Evolutionary conservation across 2,113 vertebrate species (phyloP), one percentile per base, ranked within the genome.

Genomic region (Aldabrachelys gigantea): DNA sequence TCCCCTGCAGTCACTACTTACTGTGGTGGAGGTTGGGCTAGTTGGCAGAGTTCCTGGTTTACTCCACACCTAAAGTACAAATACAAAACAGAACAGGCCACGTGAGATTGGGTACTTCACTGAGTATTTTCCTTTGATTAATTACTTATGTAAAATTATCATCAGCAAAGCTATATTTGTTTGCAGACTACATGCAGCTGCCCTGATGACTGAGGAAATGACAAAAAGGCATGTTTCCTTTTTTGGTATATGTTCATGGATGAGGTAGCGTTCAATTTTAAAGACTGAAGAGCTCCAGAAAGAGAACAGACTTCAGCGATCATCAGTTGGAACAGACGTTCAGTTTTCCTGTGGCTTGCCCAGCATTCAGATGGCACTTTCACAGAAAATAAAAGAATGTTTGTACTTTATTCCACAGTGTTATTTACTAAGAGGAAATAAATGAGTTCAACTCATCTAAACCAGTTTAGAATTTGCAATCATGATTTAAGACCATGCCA

Each of bases 11-110:
- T 96, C 0, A 93, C 96, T 97, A 98, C 98, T 98, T 97, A 98
- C 98, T 96, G 97, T 97, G 94, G 98, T 95, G 91, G 98, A 98
- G 85, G 98, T 98, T 92, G 98, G 98, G 93, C 98, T 98, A 94
- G 98, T 98, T 97, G 98, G 98, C 92, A 98, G 97, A 96, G 97
- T 98, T 97, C 97, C 97, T 97, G 98, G 97, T 97, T 98, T 98
- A 97, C 97, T 98, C 98, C 98, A 98, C 96, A 98, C 98, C 98
- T 98, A 96, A 87, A 97, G 95, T 95, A 94, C 88, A 97, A 98
- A 97, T 96, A 94, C 92, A 97, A 97, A 97, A 97, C 89, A 97
- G 97, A 96, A 96, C 85, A 97, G 75, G 93, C 92, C 96, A 96
- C 0, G 85, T 96, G 95, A 97, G 93, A 93, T 93, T 96, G 89